Percentiles rank a stretch among this genome's conserved stretches.
These are phyloP conservation scores for Echinops telfairi DNA, from an alignment of 2,113 vertebrate genomes.

Conservation along the genomic window DNA sequence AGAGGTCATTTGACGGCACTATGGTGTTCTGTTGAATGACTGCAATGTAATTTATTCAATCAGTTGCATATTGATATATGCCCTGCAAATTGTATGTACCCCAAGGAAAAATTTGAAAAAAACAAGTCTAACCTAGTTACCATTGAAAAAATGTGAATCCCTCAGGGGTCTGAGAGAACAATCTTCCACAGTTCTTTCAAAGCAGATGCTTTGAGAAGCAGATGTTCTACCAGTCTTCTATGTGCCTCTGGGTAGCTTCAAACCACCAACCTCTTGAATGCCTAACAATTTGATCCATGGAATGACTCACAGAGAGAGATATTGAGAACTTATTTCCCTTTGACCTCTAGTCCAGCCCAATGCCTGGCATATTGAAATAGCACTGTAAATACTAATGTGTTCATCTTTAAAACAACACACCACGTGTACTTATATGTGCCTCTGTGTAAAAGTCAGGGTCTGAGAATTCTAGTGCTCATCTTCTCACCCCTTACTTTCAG, in stretches of 20 bases:
- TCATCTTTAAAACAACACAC: background rate
- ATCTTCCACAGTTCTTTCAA: background rate
- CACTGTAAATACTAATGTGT: background rate
- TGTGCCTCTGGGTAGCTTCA: background rate
- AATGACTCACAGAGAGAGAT: background rate
- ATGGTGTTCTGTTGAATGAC: background rate
- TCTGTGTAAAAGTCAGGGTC: background rate
- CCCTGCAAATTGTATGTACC: background rate
- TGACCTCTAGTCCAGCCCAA: background rate
- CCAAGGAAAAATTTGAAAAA: background rate
- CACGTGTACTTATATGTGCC: background rate
- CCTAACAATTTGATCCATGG: background rate
- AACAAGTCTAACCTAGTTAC: background rate
- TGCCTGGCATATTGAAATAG: background rate
- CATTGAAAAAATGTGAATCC: background rate
- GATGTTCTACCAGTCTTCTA: background rate
- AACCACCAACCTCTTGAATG: background rate
- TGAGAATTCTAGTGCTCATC: too few relatives aligned
- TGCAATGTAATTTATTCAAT: background rate
- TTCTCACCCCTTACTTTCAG: background rate
- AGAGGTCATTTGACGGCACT: background rate
- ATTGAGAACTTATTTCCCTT: background rate
- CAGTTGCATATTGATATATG: background rate
- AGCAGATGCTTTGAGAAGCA: background rate
- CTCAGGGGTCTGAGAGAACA: background rate